Conservation (phyloP, 2,113 vertebrate species). For the Bostrychus sinensis region DNA sequence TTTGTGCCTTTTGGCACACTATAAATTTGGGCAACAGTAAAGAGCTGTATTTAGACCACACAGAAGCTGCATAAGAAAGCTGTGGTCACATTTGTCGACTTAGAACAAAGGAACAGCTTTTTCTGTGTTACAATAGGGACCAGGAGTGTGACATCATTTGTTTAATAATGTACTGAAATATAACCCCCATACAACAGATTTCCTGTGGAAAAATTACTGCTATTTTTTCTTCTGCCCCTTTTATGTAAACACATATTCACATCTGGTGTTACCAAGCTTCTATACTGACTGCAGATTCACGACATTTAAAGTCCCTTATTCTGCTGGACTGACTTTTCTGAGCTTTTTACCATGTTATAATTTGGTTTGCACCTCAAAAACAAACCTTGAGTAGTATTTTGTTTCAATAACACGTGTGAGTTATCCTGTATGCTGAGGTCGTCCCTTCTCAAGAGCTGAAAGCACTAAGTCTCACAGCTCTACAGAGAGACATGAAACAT, state of each 20-base stretch:
- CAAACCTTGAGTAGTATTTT: too few relatives aligned
- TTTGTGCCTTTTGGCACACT: slow-evolving; percentile 54
- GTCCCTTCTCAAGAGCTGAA: too few relatives aligned
- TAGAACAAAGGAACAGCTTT: slow-evolving; percentile 63
- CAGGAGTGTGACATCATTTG: slow-evolving; percentile 56
- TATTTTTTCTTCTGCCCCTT: slow-evolving; percentile 3
- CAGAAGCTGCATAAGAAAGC: slow-evolving; percentile 26
- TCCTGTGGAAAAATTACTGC: slow-evolving; percentile 52
- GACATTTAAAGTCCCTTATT: too few relatives aligned
- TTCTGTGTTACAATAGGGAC: slow-evolving; percentile 47
- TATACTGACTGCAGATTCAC: neutral
- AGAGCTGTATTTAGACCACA: slow-evolving; percentile 62
- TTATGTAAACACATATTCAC: slow-evolving; percentile 2
- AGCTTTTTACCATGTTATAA: too few relatives aligned
- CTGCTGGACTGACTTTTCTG: too few relatives aligned
- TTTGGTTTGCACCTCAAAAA: too few relatives aligned
- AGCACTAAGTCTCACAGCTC: too few relatives aligned
- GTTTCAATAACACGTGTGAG: too few relatives aligned
- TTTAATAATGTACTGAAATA: slow-evolving; percentile 45
- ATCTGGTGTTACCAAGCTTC: neutral
- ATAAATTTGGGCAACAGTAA: slow-evolving; percentile 52
- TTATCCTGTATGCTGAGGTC: too few relatives aligned
- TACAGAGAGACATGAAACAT: too few relatives aligned
- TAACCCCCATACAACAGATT: slow-evolving; percentile 12
- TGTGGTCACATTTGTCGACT: slow-evolving; percentile 43